phyloP scores from a whole-genome alignment of 2,113 vertebrate genomes.

The Plecturocebus donacophilus region DNA sequence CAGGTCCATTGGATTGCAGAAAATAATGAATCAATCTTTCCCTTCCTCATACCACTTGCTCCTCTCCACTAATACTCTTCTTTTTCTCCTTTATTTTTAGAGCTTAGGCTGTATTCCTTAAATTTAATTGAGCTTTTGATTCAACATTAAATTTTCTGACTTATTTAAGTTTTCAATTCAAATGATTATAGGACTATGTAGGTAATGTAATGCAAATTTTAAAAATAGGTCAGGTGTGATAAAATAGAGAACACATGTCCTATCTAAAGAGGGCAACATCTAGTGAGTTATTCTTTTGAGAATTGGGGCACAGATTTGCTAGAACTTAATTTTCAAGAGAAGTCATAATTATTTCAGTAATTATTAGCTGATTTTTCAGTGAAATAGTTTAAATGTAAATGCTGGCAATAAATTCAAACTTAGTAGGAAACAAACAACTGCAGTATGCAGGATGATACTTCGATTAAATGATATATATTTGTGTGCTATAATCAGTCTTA shows the following conservation, averaged over 20 bases:
- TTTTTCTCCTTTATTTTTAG: not conserved
- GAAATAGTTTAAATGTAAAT: not conserved
- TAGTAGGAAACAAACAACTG: not conserved
- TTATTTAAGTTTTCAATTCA: slow-evolving; percentile 13
- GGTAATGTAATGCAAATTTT: not conserved
- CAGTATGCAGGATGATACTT: not conserved
- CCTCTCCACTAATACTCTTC: not conserved
- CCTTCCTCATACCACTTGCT: not conserved
- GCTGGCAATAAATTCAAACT: not conserved
- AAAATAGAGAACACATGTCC: not conserved
- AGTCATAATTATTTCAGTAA: not conserved
- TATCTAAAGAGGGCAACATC: not conserved
- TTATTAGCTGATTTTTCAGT: not conserved
- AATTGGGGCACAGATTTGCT: not conserved
- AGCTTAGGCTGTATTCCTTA: not conserved
- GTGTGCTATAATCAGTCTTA: not conserved
- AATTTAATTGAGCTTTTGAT: slow-evolving; percentile 6
- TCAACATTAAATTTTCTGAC: not conserved
- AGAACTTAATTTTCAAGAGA: slow-evolving; percentile 2
- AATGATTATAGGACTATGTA: not conserved
- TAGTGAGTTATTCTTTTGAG: not conserved
- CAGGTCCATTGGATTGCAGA: not conserved
- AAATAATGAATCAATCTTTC: not conserved
- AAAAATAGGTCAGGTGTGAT: not conserved
- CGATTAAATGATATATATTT: not conserved